These are phyloP conservation scores for Trichonephila clavata DNA, from an alignment of 1,140 invertebrate genomes.

Conservation along the genomic window DNA sequence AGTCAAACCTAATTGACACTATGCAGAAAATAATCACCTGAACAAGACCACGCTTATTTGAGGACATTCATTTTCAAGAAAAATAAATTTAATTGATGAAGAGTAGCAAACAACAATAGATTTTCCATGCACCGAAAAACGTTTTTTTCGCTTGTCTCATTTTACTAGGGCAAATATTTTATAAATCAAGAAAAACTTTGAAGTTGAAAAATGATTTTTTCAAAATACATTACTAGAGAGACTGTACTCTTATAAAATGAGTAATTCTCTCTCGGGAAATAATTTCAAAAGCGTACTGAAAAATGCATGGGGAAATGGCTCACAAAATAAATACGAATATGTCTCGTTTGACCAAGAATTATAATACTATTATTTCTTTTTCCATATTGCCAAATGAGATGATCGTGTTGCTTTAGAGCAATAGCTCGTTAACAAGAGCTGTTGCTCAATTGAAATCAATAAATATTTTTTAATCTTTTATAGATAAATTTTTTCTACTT, in stretches of 20 bases:
- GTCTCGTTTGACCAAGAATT: not conserved
- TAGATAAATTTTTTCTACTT: too few species aligned
- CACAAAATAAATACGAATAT: not conserved
- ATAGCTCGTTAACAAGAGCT: too few species aligned
- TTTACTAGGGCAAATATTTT: not conserved
- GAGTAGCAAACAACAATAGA: too few species aligned
- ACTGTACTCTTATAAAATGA: not conserved
- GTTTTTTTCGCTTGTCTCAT: not conserved
- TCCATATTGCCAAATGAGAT: too few species aligned
- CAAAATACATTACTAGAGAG: not conserved
- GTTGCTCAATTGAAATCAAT: too few species aligned
- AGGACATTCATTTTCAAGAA: too few species aligned
- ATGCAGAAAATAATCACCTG: too few species aligned
- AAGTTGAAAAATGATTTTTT: not conserved
- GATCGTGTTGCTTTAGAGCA: too few species aligned
- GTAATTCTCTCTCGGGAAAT: not conserved
- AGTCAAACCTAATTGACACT: too few species aligned
- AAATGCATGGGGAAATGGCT: not conserved
- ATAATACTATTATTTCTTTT: not conserved
- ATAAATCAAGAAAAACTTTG: not conserved
- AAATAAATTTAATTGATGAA: too few species aligned
- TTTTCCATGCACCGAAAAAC: not conserved
- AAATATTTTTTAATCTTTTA: too few species aligned
- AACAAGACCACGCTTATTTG: too few species aligned
- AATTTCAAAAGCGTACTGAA: not conserved